These are phyloP conservation scores for Platerodrilus igneus DNA, from an alignment of 2,888 invertebrate species.

Conservation along the genomic window DNA sequence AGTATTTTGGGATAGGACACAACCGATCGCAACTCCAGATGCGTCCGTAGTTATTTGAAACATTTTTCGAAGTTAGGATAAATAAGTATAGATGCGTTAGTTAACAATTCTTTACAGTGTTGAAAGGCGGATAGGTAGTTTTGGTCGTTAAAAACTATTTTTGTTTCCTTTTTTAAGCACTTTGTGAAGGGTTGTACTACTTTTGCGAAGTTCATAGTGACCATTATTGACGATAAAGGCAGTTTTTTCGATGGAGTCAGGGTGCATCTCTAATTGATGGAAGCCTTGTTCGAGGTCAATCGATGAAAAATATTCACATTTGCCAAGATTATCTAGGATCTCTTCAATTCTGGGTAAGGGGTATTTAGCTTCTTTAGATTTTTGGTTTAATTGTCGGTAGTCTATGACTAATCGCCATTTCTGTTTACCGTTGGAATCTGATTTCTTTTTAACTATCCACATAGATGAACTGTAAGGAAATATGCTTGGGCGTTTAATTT, in stretches of 20 bases:
- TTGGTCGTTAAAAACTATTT: constrained; percentile 8
- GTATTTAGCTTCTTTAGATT: too few relatives aligned
- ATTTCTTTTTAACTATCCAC: too few relatives aligned
- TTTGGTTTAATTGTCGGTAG: too few relatives aligned
- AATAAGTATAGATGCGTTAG: constrained; percentile 15
- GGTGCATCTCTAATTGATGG: constrained; percentile 27
- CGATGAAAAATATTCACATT: too few relatives aligned
- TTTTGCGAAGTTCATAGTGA: constrained; percentile 27
- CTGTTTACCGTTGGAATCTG: too few relatives aligned
- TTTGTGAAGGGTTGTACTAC: constrained; percentile 18
- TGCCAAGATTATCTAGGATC: too few relatives aligned
- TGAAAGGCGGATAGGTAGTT: constrained; percentile 12
- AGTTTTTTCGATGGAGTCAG: constrained; percentile 28
- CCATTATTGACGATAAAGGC: constrained; percentile 30
- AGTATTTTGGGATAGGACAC: too few relatives aligned
- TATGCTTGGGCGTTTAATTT: too few relatives aligned
- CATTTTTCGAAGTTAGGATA: constrained; percentile 24
- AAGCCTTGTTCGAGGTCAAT: constrained; percentile 28
- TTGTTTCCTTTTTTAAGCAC: constrained; percentile 13
- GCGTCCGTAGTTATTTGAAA: constrained; percentile 21
- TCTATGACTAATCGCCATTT: too few relatives aligned
- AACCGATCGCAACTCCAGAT: too few relatives aligned
- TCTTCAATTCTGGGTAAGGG: too few relatives aligned
- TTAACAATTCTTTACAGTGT: constrained; percentile 17
- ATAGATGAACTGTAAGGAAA: too few relatives aligned